Percentiles rank a stretch among this genome's conserved stretches.
These are phyloP conservation scores for Cryptocephalus primarius DNA, from an alignment of 2,888 invertebrate genomes.

Conservation along the genomic window DNA sequence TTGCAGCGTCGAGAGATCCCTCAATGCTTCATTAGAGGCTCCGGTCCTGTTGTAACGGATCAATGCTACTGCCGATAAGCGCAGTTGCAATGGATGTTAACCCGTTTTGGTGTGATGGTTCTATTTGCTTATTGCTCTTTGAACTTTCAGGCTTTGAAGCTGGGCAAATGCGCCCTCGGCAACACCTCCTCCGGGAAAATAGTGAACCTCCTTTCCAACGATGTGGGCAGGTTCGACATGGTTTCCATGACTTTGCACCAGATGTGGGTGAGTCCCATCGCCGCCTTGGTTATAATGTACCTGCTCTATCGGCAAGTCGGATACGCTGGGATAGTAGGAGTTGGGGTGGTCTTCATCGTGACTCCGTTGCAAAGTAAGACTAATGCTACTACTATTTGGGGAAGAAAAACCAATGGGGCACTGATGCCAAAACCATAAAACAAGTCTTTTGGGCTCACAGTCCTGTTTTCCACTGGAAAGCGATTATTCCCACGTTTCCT, in stretches of 20 bases:
- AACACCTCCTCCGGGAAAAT: constrained; percentile 57
- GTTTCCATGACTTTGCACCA: constrained; percentile 69
- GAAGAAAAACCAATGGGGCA: no score
- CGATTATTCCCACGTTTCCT: no score
- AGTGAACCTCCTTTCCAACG: constrained; percentile 17
- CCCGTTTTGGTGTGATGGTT: no score
- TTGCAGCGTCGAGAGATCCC: no score
- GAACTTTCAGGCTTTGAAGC: constrained; percentile 31
- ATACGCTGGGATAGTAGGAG: constrained; percentile 50
- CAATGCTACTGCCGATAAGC: no score
- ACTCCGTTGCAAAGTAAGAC: constrained; percentile 67
- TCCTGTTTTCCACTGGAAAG: not conserved
- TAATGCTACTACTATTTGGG: not conserved
- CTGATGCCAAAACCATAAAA: no score
- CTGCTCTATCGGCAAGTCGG: constrained; percentile 67
- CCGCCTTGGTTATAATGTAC: constrained; percentile 56
- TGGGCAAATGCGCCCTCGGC: constrained; percentile 34
- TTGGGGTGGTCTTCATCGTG: constrained; percentile 66
- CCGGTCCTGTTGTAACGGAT: no score
- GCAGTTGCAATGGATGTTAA: no score
- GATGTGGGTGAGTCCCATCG: constrained; percentile 58
- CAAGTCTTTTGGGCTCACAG: not conserved
- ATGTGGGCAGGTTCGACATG: constrained; percentile 43
- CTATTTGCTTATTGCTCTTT: not conserved
- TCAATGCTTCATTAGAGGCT: no score